phyloP scores from a whole-genome alignment of 2,888 invertebrate species.

The Anoplius nigerrimus region DNA sequence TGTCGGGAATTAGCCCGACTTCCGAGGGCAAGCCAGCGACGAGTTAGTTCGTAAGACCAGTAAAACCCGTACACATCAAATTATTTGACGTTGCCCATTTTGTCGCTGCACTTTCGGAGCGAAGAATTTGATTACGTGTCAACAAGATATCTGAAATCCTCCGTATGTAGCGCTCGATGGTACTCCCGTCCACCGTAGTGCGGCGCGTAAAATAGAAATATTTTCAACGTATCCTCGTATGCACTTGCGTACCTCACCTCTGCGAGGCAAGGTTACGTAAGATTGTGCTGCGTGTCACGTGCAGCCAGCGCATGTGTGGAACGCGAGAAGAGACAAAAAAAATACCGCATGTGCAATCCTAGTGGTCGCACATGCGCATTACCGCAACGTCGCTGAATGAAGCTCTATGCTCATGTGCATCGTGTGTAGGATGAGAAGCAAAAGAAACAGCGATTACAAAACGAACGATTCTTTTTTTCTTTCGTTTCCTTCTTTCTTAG shows the following conservation, averaged over 20 bases:
- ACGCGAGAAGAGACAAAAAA: slow-evolving; percentile 49
- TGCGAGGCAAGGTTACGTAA: slow-evolving; percentile 53
- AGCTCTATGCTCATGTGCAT: slow-evolving; percentile 34
- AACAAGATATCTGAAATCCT: neutral
- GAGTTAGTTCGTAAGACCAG: too few species aligned
- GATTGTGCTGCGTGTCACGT: slow-evolving; percentile 55
- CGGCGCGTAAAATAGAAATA: slow-evolving; percentile 26
- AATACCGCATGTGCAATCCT: slow-evolving; percentile 61
- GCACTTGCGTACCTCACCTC: slow-evolving; percentile 25
- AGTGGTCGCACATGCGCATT: slow-evolving; percentile 48
- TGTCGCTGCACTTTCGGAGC: neutral
- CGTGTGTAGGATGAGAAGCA: slow-evolving; percentile 36
- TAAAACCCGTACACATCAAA: too few species aligned
- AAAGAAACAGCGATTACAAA: slow-evolving; percentile 62
- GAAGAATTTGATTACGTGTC: slow-evolving; percentile 2
- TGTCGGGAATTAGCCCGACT: too few species aligned
- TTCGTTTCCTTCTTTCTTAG: slow-evolving; percentile 17
- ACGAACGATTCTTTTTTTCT: slow-evolving; percentile 43
- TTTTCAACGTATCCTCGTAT: slow-evolving; percentile 27
- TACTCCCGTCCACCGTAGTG: slow-evolving; percentile 5
- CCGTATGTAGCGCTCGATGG: neutral
- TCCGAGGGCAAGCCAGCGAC: too few species aligned
- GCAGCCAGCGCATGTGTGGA: slow-evolving; percentile 50
- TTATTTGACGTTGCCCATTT: neutral
- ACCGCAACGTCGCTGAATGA: slow-evolving; percentile 48